A percentile compares a stretch with the other conserved stretches of the same genome.
Conservation (phyloP, 2,113 vertebrate genomes). For the Pardalotus punctatus region DNA sequence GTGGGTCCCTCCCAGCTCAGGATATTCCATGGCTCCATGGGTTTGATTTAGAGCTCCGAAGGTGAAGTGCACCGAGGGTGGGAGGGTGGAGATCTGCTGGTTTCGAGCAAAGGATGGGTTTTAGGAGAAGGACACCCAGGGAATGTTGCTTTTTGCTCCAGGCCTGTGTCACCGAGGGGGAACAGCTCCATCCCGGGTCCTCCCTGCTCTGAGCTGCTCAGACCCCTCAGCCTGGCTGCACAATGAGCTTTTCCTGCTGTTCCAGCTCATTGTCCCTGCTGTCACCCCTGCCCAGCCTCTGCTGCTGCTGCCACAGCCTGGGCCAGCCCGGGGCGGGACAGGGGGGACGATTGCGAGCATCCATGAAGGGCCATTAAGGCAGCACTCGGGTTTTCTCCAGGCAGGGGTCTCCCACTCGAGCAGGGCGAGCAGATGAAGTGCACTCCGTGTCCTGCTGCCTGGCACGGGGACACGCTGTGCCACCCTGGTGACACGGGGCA, state of each 20-base stretch:
- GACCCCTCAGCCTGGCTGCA: not conserved
- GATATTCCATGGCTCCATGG: not conserved
- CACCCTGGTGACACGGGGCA: fast-evolving
- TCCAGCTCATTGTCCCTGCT: not conserved
- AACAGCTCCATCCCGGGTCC: fast-evolving
- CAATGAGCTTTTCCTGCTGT: not conserved
- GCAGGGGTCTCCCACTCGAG: not conserved
- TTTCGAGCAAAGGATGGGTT: not conserved
- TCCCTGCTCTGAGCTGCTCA: not conserved
- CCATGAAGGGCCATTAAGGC: not conserved
- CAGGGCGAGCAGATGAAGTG: not conserved
- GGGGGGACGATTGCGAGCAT: not conserved
- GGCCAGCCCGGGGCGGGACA: not conserved
- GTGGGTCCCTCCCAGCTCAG: not conserved
- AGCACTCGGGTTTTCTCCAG: not conserved
- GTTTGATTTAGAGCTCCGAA: not conserved
- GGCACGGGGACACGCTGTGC: not conserved
- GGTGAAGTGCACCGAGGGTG: not conserved
- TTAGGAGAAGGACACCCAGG: not conserved
- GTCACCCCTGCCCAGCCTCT: not conserved
- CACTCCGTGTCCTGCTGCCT: not conserved
- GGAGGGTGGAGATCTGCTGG: not conserved
- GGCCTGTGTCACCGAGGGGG: not conserved
- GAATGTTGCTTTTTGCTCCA: fast-evolving
- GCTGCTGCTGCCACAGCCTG: not conserved